Evolutionary conservation across 2,797 vertebrate genomes (phyloP).

Genomic region (Miichthys miiuy): DNA sequence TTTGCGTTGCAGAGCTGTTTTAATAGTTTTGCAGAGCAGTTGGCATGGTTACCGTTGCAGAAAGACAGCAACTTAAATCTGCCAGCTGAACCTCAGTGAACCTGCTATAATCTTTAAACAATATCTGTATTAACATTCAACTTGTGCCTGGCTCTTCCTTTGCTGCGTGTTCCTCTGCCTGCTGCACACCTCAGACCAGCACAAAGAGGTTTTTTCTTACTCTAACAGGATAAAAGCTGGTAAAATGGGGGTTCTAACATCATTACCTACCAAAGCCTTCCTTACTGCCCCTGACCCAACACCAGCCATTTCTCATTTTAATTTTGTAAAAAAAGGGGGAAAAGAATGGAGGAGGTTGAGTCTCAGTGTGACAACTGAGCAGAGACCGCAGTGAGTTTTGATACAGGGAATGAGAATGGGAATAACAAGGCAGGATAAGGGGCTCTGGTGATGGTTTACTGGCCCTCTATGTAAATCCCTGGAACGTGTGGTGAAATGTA

Average conservation of each 20-base stretch:
- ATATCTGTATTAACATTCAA: constrained; percentile 82
- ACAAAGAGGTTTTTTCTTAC: constrained; percentile 38
- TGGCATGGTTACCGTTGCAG: constrained; percentile 83
- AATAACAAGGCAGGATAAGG: constrained; percentile 69
- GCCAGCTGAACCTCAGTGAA: constrained; percentile 76
- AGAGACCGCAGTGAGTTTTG: constrained; percentile 31
- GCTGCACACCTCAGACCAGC: constrained; percentile 49
- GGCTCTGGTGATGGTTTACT: constrained; percentile 60
- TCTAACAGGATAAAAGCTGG: constrained; percentile 74
- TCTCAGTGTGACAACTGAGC: constrained; percentile 17
- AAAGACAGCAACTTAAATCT: constrained; percentile 79
- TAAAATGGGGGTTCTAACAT: constrained; percentile 75
- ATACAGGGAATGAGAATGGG: constrained; percentile 62
- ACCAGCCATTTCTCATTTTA: constrained; percentile 73
- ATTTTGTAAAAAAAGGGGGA: constrained; percentile 52
- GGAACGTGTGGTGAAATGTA: constrained; percentile 66
- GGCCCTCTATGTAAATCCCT: constrained; percentile 71
- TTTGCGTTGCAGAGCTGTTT: constrained; percentile 77
- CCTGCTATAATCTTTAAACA: constrained; percentile 81
- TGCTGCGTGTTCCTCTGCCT: constrained; percentile 30
- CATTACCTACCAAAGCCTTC: constrained; percentile 78
- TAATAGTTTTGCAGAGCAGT: constrained; percentile 81
- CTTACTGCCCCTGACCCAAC: constrained; percentile 63
- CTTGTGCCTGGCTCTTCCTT: constrained; percentile 56
- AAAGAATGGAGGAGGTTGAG: constrained; percentile 23